Evolutionary conservation across 2,888 invertebrate genomes (phyloP).

Genomic region (Melipona beecheii): DNA sequence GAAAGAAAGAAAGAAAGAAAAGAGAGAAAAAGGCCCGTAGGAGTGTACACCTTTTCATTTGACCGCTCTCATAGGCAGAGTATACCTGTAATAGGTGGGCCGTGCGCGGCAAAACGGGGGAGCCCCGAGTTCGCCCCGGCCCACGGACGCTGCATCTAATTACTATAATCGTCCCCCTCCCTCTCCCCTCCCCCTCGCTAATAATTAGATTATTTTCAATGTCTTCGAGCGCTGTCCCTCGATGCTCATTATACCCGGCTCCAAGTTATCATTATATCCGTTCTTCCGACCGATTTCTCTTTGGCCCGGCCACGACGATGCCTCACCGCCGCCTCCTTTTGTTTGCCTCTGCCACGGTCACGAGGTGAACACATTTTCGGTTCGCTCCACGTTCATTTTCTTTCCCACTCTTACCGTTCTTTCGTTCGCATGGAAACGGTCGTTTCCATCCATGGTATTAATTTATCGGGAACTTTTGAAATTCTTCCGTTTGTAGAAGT

Average conservation of each 20-base stretch:
- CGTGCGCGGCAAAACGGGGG: conserved; percentile 66
- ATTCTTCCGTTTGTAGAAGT: not conserved
- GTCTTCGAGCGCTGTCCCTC: conserved; percentile 70
- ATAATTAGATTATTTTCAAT: conserved; percentile 84
- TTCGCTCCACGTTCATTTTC: not conserved
- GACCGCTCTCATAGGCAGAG: conserved; percentile 64
- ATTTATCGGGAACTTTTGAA: not conserved
- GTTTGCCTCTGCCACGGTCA: conserved; percentile 14
- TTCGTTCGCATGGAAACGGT: too few relatives aligned
- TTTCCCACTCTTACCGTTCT: not conserved
- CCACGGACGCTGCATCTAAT: conserved; percentile 75
- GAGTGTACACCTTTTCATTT: conserved; percentile 82
- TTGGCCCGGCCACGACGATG: conserved; percentile 22
- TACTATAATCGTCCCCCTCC: conserved; percentile 81
- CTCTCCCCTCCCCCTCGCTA: conserved; percentile 62
- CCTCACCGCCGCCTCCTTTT: conserved; percentile 32
- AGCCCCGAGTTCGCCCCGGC: conserved; percentile 24
- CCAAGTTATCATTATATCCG: conserved; percentile 82
- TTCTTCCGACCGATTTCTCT: conserved; percentile 62
- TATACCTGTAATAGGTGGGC: conserved; percentile 70
- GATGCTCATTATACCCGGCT: conserved; percentile 77
- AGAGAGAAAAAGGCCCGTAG: conserved; percentile 49
- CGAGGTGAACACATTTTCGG: not conserved
- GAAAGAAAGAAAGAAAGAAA: not conserved
- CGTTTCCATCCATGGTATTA: not conserved